phyloP scores from a whole-genome alignment of 2,888 invertebrate genomes.

The Hecatera dysodea region DNA sequence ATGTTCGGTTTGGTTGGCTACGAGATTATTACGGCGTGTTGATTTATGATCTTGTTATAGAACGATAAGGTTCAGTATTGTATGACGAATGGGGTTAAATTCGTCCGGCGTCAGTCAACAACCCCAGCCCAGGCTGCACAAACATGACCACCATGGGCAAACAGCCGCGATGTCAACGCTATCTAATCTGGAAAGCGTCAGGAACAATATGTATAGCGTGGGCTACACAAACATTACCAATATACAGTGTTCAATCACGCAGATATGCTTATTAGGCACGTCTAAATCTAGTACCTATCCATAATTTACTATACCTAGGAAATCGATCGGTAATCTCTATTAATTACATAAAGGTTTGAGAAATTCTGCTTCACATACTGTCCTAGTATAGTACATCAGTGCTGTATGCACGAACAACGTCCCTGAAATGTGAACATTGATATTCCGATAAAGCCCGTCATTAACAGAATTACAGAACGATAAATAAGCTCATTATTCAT shows the following conservation, averaged over 20 bases:
- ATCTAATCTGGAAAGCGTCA: conserved; percentile 85
- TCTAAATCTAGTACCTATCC: conserved; percentile 33
- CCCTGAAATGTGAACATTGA: conserved; percentile 7
- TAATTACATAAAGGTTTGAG: conserved; percentile 28
- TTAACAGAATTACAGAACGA: conserved; percentile 29
- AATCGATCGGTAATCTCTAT: conserved; percentile 35
- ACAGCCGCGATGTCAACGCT: conserved; percentile 81
- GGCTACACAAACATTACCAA: conserved; percentile 46
- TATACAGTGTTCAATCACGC: conserved; percentile 54
- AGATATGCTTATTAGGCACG: conserved; percentile 32
- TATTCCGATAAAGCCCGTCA: conserved; percentile 23
- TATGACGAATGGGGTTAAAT: conserved; percentile 65
- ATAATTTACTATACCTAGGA: conserved; percentile 42
- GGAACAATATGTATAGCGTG: conserved; percentile 70
- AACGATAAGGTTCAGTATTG: conserved; percentile 73
- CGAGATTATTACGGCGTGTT: conserved; percentile 56
- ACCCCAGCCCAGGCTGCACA: conserved; percentile 74
- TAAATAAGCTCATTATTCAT: conserved; percentile 35
- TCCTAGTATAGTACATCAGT: background rate
- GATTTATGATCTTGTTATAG: conserved; percentile 65
- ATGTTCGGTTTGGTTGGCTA: conserved; percentile 59
- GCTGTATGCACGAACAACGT: background rate
- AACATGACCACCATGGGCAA: conserved; percentile 83
- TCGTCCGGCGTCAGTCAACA: conserved; percentile 78
- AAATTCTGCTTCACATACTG: conserved; percentile 18